phyloP scores from a whole-genome alignment of 2,888 invertebrate species.

The Pterobdella sp. region DNA sequence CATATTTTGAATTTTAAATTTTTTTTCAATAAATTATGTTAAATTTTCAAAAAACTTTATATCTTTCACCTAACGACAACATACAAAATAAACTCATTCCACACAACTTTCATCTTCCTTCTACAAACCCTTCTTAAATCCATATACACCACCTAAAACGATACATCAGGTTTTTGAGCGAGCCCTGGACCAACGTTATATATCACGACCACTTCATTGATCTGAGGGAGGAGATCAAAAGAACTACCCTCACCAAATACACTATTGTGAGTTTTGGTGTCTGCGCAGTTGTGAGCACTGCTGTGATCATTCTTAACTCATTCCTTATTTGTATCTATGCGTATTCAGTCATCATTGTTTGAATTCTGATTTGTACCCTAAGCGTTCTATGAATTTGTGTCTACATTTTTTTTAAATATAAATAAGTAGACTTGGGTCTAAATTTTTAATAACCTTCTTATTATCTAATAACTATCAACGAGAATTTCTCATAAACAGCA shows the following conservation, averaged over 20 bases:
- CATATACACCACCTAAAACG: background rate
- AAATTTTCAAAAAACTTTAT: no score
- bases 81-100: background rate
- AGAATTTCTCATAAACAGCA: background rate
- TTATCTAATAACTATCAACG: background rate
- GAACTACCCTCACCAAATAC: slow-evolving; percentile 41
- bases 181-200: slow-evolving; percentile 48
- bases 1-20: background rate
- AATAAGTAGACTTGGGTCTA: background rate
- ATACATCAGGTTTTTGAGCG: slow-evolving; percentile 47
- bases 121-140: background rate
- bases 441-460: background rate
- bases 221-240: slow-evolving; percentile 50
- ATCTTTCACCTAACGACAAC: background rate
- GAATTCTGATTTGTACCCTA: background rate
- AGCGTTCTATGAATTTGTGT: background rate
- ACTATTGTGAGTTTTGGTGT: background rate
- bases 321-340: no score
- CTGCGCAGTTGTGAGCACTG: no score
- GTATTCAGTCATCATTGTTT: no score
- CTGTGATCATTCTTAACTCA: no score
- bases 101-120: background rate
- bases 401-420: background rate
- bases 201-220: slow-evolving; percentile 51
- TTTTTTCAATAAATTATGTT: background rate